Conservation (phyloP, 2,113 vertebrate genomes). For the Shinisaurus crocodilurus region DNA sequence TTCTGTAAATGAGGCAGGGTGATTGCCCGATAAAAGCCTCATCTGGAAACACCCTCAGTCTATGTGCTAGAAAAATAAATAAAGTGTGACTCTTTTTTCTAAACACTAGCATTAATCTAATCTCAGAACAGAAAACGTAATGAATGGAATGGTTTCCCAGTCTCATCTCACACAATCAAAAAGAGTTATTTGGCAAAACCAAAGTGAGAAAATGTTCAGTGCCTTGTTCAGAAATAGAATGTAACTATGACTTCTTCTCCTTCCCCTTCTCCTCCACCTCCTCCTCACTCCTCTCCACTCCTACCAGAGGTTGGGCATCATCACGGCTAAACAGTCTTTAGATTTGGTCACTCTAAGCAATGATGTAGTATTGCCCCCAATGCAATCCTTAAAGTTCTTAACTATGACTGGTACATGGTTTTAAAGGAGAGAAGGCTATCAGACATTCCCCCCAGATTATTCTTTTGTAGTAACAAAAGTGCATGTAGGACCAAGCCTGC, state of each 20-base stretch:
- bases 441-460: too few species aligned
- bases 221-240: neutral
- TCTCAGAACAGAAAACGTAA: neutral
- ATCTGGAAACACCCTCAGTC: neutral
- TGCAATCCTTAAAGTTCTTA: too few species aligned
- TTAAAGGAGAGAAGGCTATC: neutral
- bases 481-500: neutral
- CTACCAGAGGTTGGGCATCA: too few species aligned
- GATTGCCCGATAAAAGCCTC: too few species aligned
- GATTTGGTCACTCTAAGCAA: too few species aligned
- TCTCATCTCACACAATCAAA: neutral
- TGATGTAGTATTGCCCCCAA: too few species aligned
- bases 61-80: neutral
- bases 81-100: neutral
- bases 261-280: too few species aligned
- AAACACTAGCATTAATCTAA: neutral
- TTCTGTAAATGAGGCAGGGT: too few species aligned
- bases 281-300: too few species aligned
- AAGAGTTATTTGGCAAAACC: neutral
- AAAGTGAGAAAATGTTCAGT: neutral
- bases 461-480: neutral
- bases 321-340: too few species aligned
- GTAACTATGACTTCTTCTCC: too few species aligned
- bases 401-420: neutral
- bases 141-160: neutral